A percentile compares a stretch with the other conserved stretches of the same genome.
phyloP scores from a whole-genome alignment of 2,888 invertebrate species.

The Cataglyphis albicans region DNA sequence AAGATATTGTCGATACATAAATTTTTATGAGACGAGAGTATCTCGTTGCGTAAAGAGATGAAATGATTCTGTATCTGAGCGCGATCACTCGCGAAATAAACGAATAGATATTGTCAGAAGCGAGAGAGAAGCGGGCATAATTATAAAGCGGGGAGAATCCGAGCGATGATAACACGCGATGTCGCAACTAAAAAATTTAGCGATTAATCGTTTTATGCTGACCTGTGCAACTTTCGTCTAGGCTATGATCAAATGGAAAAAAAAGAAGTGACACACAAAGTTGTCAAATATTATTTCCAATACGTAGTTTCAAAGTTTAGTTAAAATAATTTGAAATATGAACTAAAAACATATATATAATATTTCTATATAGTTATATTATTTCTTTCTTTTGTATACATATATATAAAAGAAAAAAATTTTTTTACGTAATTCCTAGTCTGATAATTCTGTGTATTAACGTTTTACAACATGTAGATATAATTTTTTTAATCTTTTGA shows the following conservation, averaged over 20 bases:
- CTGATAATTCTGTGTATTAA: conserved; percentile 27
- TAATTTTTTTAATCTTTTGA: conserved; percentile 15
- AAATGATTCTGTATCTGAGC: not conserved
- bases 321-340: not conserved
- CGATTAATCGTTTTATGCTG: not conserved
- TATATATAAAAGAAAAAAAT: too few species aligned
- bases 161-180: conserved; percentile 22
- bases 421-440: not conserved
- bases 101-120: conserved; percentile 16
- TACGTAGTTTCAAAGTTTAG: conserved; percentile 15
- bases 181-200: conserved; percentile 11
- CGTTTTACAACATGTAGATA: conserved; percentile 15
- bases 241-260: conserved; percentile 26
- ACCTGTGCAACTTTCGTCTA: conserved; percentile 26
- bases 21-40: not conserved
- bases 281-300: conserved; percentile 2
- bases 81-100: conserved; percentile 30
- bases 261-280: not conserved
- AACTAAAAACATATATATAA: not conserved
- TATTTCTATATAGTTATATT: not conserved
- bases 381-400: too few species aligned
- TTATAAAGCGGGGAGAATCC: not conserved
- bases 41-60: not conserved
- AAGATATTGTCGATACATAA: not conserved
- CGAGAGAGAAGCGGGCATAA: conserved; percentile 12